These are phyloP conservation scores for Apeira syringaria DNA, from an alignment of 2,888 invertebrate species.

Conservation along the genomic window DNA sequence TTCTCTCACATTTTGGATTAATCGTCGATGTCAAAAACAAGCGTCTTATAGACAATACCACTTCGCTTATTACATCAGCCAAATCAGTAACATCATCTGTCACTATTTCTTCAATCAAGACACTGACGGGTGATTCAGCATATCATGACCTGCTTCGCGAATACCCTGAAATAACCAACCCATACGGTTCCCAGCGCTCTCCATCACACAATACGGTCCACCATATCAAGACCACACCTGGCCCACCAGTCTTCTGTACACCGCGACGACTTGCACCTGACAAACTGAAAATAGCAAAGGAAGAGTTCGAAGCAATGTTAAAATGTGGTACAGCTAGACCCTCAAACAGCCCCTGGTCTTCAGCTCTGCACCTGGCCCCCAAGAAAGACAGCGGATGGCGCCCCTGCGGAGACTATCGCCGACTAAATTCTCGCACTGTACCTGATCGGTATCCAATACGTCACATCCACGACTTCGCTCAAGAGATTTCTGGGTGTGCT, in stretches of 20 bases:
- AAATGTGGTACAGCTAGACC: slow-evolving; percentile 24
- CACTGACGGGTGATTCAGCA: slow-evolving; percentile 7
- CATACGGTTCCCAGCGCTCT: slow-evolving; percentile 14
- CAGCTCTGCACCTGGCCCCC: slow-evolving; percentile 44
- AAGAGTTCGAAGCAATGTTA: slow-evolving; percentile 41
- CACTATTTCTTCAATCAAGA: slow-evolving; percentile 19
- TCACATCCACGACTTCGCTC: slow-evolving; percentile 15
- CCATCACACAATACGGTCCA: slow-evolving; percentile 15
- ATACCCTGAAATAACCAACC: slow-evolving; percentile 23
- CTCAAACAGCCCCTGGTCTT: slow-evolving; percentile 39
- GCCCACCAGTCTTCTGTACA: slow-evolving; percentile 32
- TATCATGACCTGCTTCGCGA: slow-evolving; percentile 16
- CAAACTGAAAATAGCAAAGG: slow-evolving; percentile 34
- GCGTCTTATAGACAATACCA: slow-evolving; percentile 16
- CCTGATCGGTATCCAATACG: slow-evolving; percentile 44
- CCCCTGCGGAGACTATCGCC: slow-evolving; percentile 52
- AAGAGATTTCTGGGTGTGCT: slow-evolving; percentile 8
- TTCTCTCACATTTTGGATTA: slow-evolving; percentile 21
- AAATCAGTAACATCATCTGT: not conserved
- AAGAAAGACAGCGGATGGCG: slow-evolving; percentile 44
- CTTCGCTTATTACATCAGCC: slow-evolving; percentile 3
- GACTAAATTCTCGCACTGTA: slow-evolving; percentile 42
- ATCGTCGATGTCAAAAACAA: slow-evolving; percentile 15
- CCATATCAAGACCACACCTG: slow-evolving; percentile 35
- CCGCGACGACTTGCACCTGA: slow-evolving; percentile 43